These are phyloP conservation scores for Lepidocolaptes lacrymiger DNA, from an alignment of 2,797 vertebrate genomes.

Conservation along the genomic window DNA sequence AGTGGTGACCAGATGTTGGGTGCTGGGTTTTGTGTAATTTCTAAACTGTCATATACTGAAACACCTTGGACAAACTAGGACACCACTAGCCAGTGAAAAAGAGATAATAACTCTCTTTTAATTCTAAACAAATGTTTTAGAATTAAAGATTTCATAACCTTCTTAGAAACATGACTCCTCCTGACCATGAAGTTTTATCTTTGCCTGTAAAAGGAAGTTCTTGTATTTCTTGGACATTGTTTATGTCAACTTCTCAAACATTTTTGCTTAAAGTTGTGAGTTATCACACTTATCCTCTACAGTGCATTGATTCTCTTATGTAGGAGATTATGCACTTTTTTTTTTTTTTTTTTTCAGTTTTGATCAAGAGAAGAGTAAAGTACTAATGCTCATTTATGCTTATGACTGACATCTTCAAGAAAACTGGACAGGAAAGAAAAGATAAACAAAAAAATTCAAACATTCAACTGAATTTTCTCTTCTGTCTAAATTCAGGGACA, in stretches of 20 bases:
- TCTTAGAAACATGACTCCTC: not conserved
- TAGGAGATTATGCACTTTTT: not conserved
- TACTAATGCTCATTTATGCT: not conserved
- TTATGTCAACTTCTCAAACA: not conserved
- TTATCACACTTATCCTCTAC: not conserved
- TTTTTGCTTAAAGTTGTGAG: not conserved
- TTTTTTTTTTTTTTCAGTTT: not conserved
- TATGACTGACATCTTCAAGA: not conserved
- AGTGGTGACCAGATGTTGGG: fast-evolving
- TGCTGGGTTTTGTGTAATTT: not conserved
- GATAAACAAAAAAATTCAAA: not conserved
- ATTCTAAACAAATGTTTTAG: not conserved
- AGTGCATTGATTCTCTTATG: not conserved
- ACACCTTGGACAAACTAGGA: not conserved
- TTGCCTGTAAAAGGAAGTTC: not conserved
- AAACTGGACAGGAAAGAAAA: not conserved
- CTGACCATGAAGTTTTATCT: not conserved
- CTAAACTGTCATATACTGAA: not conserved
- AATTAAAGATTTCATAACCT: not conserved
- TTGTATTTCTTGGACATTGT: not conserved
- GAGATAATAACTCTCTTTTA: not conserved
- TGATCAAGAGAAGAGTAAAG: not conserved
- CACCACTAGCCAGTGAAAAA: not conserved
- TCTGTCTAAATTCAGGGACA: not conserved
- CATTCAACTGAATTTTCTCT: not conserved